These are phyloP conservation scores for Cheilosia pagana DNA, from an alignment of 2,888 invertebrate genomes.

Conservation along the genomic window DNA sequence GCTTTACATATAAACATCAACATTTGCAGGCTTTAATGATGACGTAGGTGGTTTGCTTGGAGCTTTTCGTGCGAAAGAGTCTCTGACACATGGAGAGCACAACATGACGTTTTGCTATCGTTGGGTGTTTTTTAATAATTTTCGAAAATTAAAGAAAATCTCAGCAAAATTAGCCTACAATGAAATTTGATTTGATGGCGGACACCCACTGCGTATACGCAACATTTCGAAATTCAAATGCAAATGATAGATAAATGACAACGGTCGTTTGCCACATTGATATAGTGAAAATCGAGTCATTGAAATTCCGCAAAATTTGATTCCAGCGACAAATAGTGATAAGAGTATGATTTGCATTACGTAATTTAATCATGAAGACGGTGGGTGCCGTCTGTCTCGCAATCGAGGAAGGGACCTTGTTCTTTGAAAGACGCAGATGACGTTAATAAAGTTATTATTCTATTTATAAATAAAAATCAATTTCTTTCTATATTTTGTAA, in stretches of 20 bases:
- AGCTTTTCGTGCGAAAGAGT: slow-evolving; percentile 20
- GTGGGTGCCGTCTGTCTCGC: not conserved
- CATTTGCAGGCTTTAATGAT: slow-evolving; percentile 37
- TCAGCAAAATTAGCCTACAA: too few relatives aligned
- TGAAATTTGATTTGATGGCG: too few relatives aligned
- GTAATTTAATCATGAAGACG: not conserved
- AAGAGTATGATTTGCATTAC: not conserved
- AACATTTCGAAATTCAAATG: slow-evolving; percentile 5
- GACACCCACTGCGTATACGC: slow-evolving; percentile 6
- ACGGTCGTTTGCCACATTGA: not conserved
- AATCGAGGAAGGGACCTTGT: too few relatives aligned
- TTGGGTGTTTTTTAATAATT: not conserved
- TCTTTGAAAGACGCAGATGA: too few relatives aligned
- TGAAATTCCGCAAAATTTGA: not conserved
- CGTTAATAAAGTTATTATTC: not conserved
- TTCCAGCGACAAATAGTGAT: not conserved
- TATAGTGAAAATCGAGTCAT: not conserved
- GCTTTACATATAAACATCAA: slow-evolving; percentile 45
- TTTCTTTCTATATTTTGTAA: not conserved
- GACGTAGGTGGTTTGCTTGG: slow-evolving; percentile 19
- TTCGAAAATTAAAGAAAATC: not conserved
- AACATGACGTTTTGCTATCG: slow-evolving; percentile 10
- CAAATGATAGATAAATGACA: not conserved
- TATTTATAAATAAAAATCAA: not conserved
- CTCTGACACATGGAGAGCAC: slow-evolving; percentile 12